A percentile compares a stretch with the other conserved stretches of the same genome.
Conservation (phyloP, 2,888 invertebrate genomes). For the Tineola bisselliella region DNA sequence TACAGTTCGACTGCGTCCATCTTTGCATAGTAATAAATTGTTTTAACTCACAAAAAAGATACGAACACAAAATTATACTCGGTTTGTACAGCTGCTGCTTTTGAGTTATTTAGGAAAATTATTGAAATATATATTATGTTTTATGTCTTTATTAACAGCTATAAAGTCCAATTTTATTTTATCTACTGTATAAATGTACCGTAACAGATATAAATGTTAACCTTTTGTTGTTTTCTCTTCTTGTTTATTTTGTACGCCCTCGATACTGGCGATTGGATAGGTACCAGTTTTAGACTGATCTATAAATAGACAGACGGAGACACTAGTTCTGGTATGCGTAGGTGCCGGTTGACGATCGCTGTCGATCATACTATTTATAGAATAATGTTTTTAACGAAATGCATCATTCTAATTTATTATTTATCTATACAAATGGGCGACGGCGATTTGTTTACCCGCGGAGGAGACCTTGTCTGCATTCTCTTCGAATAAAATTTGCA, state of each 20-base stretch:
- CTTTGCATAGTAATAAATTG: background rate
- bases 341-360: background rate
- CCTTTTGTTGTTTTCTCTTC: background rate
- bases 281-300: background rate
- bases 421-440: slow-evolving; percentile 2
- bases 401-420: slow-evolving; percentile 1
- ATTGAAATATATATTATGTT: background rate
- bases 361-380: background rate
- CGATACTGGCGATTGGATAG: background rate
- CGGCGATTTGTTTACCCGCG: slow-evolving; percentile 9
- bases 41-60: background rate
- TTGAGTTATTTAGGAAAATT: background rate
- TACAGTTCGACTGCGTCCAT: background rate
- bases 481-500: slow-evolving; percentile 13
- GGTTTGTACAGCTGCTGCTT: background rate
- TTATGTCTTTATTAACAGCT: background rate
- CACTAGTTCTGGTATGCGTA: background rate
- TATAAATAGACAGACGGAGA: background rate
- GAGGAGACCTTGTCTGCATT: slow-evolving; percentile 2
- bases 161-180: background rate
- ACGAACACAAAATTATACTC: background rate
- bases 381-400: background rate
- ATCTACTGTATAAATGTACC: background rate
- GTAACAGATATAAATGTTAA: background rate
- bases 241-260: background rate